These are phyloP conservation scores for Acarapis woodi DNA, from an alignment of 1,140 invertebrate genomes.

Conservation along the genomic window DNA sequence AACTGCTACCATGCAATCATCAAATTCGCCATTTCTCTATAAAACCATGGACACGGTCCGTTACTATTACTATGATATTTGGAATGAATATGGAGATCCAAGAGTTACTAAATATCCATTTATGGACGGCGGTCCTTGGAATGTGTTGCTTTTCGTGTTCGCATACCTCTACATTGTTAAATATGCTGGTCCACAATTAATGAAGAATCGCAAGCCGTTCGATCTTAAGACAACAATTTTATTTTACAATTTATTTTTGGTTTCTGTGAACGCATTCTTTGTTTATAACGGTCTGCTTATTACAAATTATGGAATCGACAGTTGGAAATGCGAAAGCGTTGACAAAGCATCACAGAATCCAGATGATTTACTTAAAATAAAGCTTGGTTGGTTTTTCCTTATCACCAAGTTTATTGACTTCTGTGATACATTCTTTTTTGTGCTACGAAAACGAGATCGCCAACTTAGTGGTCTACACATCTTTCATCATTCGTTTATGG, in stretches of 20 bases:
- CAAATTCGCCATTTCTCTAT: neutral
- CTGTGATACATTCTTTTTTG: slow-evolving; percentile 38
- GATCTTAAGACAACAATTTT: slow-evolving; percentile 7
- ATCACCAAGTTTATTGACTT: slow-evolving; percentile 21
- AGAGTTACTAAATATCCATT: slow-evolving; percentile 7
- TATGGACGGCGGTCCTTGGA: slow-evolving; percentile 8
- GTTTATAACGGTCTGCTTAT: slow-evolving; percentile 5
- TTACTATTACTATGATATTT: slow-evolving; percentile 9
- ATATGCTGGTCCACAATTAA: slow-evolving; percentile 9
- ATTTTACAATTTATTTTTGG: slow-evolving; percentile 9
- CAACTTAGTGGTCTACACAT: slow-evolving; percentile 57
- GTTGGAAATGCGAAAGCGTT: slow-evolving; percentile 4
- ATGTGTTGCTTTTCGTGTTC: slow-evolving; percentile 4
- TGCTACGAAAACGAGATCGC: slow-evolving; percentile 51
- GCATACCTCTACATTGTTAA: slow-evolving; percentile 9
- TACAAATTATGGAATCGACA: slow-evolving; percentile 12
- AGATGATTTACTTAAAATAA: slow-evolving; percentile 6
- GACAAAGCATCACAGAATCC: neutral
- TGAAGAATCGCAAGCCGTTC: slow-evolving; percentile 10
- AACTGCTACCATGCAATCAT: too few species aligned
- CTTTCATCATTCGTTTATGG: slow-evolving; percentile 4
- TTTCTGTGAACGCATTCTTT: slow-evolving; percentile 8
- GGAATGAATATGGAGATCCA: slow-evolving; percentile 9
- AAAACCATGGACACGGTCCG: slow-evolving; percentile 4
- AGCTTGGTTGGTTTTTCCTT: slow-evolving; percentile 21